A percentile compares a stretch with the other conserved stretches of the same genome.
These are phyloP conservation scores for Calephelis nemesis DNA, from an alignment of 1,140 invertebrate genomes.

Conservation along the genomic window DNA sequence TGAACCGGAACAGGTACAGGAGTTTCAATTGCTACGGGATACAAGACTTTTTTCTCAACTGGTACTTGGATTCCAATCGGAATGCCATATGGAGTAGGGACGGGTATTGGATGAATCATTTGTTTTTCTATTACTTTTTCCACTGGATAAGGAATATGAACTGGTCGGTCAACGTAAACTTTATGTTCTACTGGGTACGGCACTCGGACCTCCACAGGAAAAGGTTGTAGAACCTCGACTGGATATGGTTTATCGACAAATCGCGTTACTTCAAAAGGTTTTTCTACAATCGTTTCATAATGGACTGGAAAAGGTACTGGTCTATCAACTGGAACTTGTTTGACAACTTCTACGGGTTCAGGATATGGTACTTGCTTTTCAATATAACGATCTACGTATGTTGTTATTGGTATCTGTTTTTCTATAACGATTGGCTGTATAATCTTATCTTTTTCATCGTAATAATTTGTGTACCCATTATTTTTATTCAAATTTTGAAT, in stretches of 20 bases:
- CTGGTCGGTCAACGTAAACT: conserved; percentile 76
- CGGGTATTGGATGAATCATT: conserved; percentile 53
- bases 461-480: conserved; percentile 43
- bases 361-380: conserved; percentile 79
- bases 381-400: conserved; percentile 78
- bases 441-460: conserved; percentile 40
- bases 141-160: conserved; percentile 80
- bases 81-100: conserved; percentile 61
- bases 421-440: conserved; percentile 76
- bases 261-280: conserved; percentile 74
- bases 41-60: conserved; percentile 62
- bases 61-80: conserved; percentile 57
- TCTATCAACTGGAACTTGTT: conserved; percentile 72
- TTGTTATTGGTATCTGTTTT: conserved; percentile 77
- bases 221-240: conserved; percentile 72
- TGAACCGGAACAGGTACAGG: conserved; percentile 73
- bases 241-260: conserved; percentile 74
- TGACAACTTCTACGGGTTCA: conserved; percentile 73
- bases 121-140: conserved; percentile 79
- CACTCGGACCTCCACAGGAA: conserved; percentile 73
- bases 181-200: conserved; percentile 79
- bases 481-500: conserved; percentile 42
- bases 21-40: conserved; percentile 68
- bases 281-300: conserved; percentile 74
- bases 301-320: conserved; percentile 76